phyloP scores from a whole-genome alignment of 1,140 invertebrate species.

The Cotesia chilonis region DNA sequence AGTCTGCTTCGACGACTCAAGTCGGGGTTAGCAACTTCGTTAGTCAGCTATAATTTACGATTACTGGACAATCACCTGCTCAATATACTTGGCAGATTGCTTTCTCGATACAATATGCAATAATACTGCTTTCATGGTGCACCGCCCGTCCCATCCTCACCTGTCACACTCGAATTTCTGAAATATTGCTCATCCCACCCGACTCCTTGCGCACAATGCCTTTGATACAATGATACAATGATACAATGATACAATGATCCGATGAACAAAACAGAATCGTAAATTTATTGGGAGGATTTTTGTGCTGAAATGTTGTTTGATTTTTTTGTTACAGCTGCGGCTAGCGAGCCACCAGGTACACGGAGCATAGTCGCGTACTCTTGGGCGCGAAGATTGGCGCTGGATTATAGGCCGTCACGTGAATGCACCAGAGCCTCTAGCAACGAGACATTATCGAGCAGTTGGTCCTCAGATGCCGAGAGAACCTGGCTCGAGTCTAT shows the following conservation, averaged over 20 bases:
- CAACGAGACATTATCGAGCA: constrained; percentile 28
- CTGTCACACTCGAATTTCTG: no score
- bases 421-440: constrained; percentile 44
- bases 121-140: not conserved
- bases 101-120: constrained; percentile 15
- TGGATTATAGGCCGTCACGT: constrained; percentile 59
- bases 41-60: constrained; percentile 56
- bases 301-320: no score
- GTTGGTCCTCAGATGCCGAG: constrained; percentile 40
- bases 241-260: no score
- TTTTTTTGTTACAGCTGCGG: constrained; percentile 32
- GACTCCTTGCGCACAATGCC: no score
- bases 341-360: constrained; percentile 55
- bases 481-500: constrained; percentile 59
- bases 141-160: no score
- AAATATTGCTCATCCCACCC: no score
- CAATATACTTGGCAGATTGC: constrained; percentile 22
- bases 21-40: constrained; percentile 56
- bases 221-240: no score
- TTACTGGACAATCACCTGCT: constrained; percentile 29
- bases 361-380: constrained; percentile 61
- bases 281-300: no score
- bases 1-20: constrained; percentile 37
- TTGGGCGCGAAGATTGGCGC: constrained; percentile 62
- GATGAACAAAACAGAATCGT: no score